Evolutionary conservation across 92 coral and sea anemone species (phyloP).

Genomic region (Phymanthus crucifer): DNA sequence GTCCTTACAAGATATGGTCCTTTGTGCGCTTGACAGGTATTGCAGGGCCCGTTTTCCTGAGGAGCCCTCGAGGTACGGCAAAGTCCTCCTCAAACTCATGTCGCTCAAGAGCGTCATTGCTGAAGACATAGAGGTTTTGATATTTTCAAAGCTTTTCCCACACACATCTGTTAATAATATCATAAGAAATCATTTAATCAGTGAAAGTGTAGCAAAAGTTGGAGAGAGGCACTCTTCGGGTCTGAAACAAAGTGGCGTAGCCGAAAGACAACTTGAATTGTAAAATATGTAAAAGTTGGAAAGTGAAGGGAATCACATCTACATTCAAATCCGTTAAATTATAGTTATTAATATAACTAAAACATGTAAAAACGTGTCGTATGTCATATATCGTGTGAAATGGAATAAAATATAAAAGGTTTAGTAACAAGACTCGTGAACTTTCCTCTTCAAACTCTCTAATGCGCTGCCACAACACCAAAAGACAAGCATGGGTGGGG

Average conservation of each 20-base stretch:
- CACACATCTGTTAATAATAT: constrained; percentile 52
- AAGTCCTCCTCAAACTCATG: constrained; percentile 62
- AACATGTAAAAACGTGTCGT: no score
- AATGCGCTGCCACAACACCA: no score
- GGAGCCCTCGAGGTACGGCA: constrained; percentile 57
- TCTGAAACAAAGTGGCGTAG: neutral
- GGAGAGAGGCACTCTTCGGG: constrained; percentile 14
- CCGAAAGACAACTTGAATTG: neutral
- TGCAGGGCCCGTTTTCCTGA: constrained; percentile 58
- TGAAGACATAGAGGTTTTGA: constrained; percentile 46
- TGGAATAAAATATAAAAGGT: no score
- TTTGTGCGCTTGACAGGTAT: constrained; percentile 57
- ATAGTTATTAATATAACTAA: no score
- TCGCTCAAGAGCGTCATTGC: constrained; percentile 53
- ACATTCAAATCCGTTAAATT: no score
- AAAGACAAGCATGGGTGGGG: no score
- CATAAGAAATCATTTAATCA: constrained; percentile 58
- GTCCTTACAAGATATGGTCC: constrained; percentile 51
- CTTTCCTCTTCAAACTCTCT: no score
- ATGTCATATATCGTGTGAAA: no score
- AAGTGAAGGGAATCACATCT: no score
- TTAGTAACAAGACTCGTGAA: no score
- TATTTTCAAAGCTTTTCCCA: constrained; percentile 55
- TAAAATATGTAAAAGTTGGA: no score
- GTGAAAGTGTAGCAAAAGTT: constrained; percentile 20